Evolutionary conservation across 1,140 invertebrate genomes (phyloP).

Genomic region (Cylas formicarius): DNA sequence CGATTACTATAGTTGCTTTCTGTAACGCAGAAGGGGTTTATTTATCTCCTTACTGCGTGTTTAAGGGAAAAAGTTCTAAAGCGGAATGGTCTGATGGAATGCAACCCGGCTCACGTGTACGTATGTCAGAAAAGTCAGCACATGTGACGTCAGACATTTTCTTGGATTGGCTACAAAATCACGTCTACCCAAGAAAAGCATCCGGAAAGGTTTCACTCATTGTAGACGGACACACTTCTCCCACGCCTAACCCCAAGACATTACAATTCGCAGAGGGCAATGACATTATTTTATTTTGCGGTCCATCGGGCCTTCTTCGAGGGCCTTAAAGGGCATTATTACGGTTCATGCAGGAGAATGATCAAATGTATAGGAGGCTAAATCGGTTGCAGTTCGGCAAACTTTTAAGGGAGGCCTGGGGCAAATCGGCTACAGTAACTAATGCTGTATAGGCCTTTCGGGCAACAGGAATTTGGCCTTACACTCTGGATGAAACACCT

Average conservation of each 20-base stretch:
- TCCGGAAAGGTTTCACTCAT: slow-evolving; percentile 30
- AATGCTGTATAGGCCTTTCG: too few relatives aligned
- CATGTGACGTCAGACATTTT: slow-evolving; percentile 39
- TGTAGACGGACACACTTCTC: slow-evolving; percentile 35
- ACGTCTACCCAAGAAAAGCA: slow-evolving; percentile 34
- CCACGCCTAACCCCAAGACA: too few relatives aligned
- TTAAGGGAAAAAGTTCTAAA: slow-evolving; percentile 38
- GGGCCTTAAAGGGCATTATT: slow-evolving; percentile 28
- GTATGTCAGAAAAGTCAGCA: slow-evolving; percentile 37
- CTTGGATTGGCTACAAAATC: slow-evolving; percentile 32
- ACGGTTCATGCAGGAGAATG: slow-evolving; percentile 11
- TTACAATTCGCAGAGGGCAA: too few relatives aligned
- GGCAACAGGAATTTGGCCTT: too few relatives aligned
- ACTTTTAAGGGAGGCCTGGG: slow-evolving; percentile 23
- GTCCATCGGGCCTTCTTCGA: slow-evolving; percentile 33
- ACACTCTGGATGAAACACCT: too few relatives aligned
- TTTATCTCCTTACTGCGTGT: slow-evolving; percentile 31
- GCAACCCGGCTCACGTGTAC: slow-evolving; percentile 31
- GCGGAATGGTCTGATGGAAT: slow-evolving; percentile 36
- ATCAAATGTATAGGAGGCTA: slow-evolving; percentile 18
- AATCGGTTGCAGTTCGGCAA: slow-evolving; percentile 21
- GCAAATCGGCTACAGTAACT: too few relatives aligned
- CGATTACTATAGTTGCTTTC: slow-evolving; percentile 31
- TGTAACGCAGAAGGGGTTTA: slow-evolving; percentile 34
- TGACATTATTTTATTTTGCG: too few relatives aligned